Conservation (phyloP, 2,888 invertebrate genomes). For the Cerceris rybyensis region DNA sequence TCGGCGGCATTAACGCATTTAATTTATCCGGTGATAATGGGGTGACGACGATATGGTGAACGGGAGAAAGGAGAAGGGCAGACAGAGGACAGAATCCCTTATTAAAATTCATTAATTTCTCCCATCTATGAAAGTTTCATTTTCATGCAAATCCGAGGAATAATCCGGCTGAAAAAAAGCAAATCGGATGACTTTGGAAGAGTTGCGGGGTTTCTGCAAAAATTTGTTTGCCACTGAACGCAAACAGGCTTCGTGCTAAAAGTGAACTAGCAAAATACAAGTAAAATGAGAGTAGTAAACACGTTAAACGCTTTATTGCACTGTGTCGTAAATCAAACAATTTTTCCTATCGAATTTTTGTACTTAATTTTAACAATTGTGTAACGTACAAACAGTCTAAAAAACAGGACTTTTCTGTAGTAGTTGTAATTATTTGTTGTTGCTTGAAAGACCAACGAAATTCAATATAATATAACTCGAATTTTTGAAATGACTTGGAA, state of each 20-base stretch:
- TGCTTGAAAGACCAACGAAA: no score
- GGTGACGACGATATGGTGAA: conserved; percentile 56
- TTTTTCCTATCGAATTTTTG: no score
- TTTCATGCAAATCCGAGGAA: conserved; percentile 79
- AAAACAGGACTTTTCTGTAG: no score
- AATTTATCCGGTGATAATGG: conserved; percentile 69
- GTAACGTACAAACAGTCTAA: no score
- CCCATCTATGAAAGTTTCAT: conserved; percentile 79
- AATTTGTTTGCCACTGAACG: conserved; percentile 40
- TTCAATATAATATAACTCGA: no score
- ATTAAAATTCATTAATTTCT: conserved; percentile 81
- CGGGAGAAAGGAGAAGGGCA: conserved; percentile 36
- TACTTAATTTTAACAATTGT: no score
- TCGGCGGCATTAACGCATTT: conserved; percentile 58
- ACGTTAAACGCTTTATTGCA: conserved; percentile 3
- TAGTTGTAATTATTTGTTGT: no score
- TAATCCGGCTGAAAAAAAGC: conserved; percentile 66
- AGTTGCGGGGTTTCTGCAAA: conserved; percentile 42
- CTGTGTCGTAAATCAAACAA: no score
- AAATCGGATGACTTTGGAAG: conserved; percentile 63
- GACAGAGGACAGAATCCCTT: conserved; percentile 66
- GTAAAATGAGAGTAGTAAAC: conserved; percentile 5
- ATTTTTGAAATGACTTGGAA: no score
- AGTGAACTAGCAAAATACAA: conserved; percentile 30
- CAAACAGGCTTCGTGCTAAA: conserved; percentile 25